Percentiles rank a stretch among this genome's conserved stretches.
phyloP scores from a whole-genome alignment of 2,888 invertebrate species.

The Xestia sexstrigata region DNA sequence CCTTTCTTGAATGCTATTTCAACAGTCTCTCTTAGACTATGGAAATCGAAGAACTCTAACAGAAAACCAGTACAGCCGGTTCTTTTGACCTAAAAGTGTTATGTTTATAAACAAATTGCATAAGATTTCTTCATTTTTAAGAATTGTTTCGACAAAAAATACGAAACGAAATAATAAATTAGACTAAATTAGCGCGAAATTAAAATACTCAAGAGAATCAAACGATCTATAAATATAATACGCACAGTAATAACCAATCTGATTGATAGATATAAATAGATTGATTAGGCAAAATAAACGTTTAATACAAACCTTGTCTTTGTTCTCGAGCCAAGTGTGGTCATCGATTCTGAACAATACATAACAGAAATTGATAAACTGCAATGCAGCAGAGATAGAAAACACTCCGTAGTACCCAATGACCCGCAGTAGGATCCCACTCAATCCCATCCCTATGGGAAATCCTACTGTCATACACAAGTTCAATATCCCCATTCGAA shows the following conservation, averaged over 20 bases:
- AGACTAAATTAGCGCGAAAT: not conserved
- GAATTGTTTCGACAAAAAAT: not conserved
- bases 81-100: slow-evolving; percentile 76
- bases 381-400: slow-evolving; percentile 81
- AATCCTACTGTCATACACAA: slow-evolving; percentile 88
- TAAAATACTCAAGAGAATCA: not conserved
- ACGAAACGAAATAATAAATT: too few relatives aligned
- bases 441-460: slow-evolving; percentile 86
- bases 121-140: not conserved
- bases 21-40: slow-evolving; percentile 87
- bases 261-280: slow-evolving; percentile 17
- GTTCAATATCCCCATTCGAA: slow-evolving; percentile 90
- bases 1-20: slow-evolving; percentile 89
- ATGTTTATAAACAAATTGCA: not conserved
- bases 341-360: slow-evolving; percentile 85
- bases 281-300: slow-evolving; percentile 18
- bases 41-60: slow-evolving; percentile 87
- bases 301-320: slow-evolving; percentile 79
- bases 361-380: slow-evolving; percentile 86
- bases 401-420: slow-evolving; percentile 91
- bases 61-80: slow-evolving; percentile 78
- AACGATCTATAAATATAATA: slow-evolving; percentile 6
- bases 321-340: slow-evolving; percentile 84
- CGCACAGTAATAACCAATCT: not conserved
- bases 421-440: slow-evolving; percentile 81